These are phyloP conservation scores for Lamellibrachia satsuma DNA, from an alignment of 2,888 invertebrate genomes.

Conservation along the genomic window DNA sequence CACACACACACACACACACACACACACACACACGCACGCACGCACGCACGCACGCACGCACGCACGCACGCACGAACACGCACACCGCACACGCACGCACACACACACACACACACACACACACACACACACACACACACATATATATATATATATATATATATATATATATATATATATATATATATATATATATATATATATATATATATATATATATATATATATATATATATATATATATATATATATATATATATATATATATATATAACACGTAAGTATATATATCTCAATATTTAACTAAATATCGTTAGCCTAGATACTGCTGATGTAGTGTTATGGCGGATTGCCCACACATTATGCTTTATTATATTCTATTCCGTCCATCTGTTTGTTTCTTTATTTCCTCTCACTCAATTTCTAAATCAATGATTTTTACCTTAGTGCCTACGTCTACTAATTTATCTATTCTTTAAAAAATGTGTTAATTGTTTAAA, in stretches of 20 bases:
- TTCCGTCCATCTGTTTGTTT: too few species aligned
- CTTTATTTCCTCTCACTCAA: too few species aligned
- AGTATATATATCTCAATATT: too few species aligned
- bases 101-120: slow-evolving; percentile 27
- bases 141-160: slow-evolving; percentile 29
- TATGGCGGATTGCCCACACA: too few species aligned
- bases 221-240: slow-evolving; percentile 35
- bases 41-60: slow-evolving; percentile 25
- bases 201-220: slow-evolving; percentile 32
- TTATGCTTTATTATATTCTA: too few species aligned
- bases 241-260: slow-evolving; percentile 35
- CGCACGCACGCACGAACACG: slow-evolving; percentile 27
- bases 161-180: slow-evolving; percentile 35
- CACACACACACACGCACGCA: neutral
- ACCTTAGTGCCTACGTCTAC: too few species aligned
- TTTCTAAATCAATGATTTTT: too few species aligned
- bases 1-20: neutral
- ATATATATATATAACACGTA: slow-evolving; percentile 27
- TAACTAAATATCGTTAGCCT: too few species aligned
- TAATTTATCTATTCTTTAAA: too few species aligned
- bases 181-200: slow-evolving; percentile 35
- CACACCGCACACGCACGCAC: slow-evolving; percentile 29
- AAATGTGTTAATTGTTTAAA: too few species aligned
- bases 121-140: slow-evolving; percentile 24
- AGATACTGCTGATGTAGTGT: too few species aligned